Evolutionary conservation across 2,888 invertebrate species (phyloP), one percentile per base, ranked within the genome.

Genomic region (Drosophila acutilabella): DNA sequence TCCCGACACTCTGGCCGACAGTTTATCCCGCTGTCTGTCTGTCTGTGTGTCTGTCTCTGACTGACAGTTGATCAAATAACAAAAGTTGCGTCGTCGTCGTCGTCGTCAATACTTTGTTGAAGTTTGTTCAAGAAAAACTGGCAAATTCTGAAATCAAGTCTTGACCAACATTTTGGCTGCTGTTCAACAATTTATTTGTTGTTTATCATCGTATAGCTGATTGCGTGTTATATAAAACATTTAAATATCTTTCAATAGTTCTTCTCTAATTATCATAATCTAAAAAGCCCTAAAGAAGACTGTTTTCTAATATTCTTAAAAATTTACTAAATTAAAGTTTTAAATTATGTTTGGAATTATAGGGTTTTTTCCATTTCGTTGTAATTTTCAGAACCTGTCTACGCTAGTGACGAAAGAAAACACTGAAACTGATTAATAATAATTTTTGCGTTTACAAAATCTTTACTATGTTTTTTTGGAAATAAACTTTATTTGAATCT

Each of bases 101-200:
- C 20, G 20, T 20, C 4, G 20, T 45, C 30, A 23, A n/a, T 33
- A 13, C 41, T 54, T 11, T 68, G 47, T 74, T 75, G 61, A 48
- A 44, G 58, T 51, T 73, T 56, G 54, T 42, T 52, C 40, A 74
- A 65, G 60, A 78, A 48, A 41, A 57, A 30, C 44, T 33, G 40
- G 14, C 30, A 14, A 53, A 40, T 64, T 74, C 62, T 48, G 23
- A 52, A 47, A 38, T 53, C 38, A 7, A 14, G 54, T 53, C 20
- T 62, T 69, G 50, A 16, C 40, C 67, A 58, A 62, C 8, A 16
- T 57, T 51, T 47, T 30, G 6, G 10, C 11, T 20, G 23, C 14
- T 38, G 14, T 40, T 14, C 23, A 26, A 18, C 8, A 30, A 6
- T 33, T 14, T 13, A 13, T 36, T 11, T 23, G n/a, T 50, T 16